phyloP scores from a whole-genome alignment of 2,113 vertebrate species.

The Vidua macroura region DNA sequence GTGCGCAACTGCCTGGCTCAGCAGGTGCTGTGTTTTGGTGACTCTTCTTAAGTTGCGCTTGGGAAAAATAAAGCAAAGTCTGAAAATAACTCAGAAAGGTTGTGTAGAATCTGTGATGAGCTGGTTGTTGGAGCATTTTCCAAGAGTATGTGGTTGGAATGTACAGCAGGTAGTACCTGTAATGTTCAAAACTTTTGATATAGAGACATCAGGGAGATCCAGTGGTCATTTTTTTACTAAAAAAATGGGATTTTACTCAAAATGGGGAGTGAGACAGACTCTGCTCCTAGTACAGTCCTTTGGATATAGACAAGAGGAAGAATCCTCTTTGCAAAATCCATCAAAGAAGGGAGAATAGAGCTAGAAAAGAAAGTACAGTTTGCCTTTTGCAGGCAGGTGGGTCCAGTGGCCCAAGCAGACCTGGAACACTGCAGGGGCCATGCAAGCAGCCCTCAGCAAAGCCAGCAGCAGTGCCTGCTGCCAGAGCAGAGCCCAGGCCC shows the following conservation, averaged over 20 bases:
- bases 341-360: background rate
- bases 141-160: background rate
- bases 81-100: background rate
- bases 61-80: background rate
- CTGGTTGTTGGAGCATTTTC: background rate
- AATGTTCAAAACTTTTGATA: background rate
- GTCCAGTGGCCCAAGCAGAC: background rate
- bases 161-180: background rate
- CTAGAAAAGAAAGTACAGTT: background rate
- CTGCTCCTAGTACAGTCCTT: background rate
- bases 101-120: background rate
- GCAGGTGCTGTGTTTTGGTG: background rate
- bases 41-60: background rate
- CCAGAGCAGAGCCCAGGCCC: background rate
- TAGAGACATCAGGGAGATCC: background rate
- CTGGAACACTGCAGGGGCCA: background rate
- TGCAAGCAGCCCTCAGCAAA: background rate
- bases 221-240: background rate
- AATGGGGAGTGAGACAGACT: background rate
- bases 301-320: background rate
- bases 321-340: background rate
- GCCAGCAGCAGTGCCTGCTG: background rate
- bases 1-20: fast-evolving
- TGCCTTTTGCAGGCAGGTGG: background rate
- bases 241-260: background rate